Percentiles rank a stretch among this genome's conserved stretches.
Evolutionary conservation across 2,888 invertebrate genomes (phyloP).

Genomic region (Crocallis elinguaria): DNA sequence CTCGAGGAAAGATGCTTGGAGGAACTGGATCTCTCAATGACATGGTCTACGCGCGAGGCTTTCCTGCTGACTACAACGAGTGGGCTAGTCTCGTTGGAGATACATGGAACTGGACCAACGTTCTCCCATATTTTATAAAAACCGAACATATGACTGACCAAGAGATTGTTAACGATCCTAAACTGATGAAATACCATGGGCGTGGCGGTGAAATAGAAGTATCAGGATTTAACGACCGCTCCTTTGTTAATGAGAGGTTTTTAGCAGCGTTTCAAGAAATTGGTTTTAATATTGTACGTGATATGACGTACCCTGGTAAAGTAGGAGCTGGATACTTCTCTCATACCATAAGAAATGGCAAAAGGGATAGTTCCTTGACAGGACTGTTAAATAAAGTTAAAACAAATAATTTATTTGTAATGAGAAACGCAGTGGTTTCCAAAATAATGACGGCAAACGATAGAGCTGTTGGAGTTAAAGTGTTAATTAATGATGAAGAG

Average conservation of each 20-base stretch:
- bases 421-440: conserved; percentile 58
- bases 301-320: conserved; percentile 66
- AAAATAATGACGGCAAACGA: conserved; percentile 58
- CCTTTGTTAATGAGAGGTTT: conserved; percentile 47
- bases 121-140: conserved; percentile 67
- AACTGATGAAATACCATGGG: conserved; percentile 61
- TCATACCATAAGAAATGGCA: conserved; percentile 64
- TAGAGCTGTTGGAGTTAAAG: conserved; percentile 57
- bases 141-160: conserved; percentile 68
- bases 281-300: conserved; percentile 60
- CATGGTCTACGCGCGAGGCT: conserved; percentile 73
- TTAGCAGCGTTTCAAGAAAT: conserved; percentile 63
- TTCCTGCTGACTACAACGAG: conserved; percentile 67
- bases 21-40: conserved; percentile 71
- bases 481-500: conserved; percentile 41
- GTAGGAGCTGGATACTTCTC: conserved; percentile 70
- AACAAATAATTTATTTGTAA: conserved; percentile 53
- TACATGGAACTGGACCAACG: conserved; percentile 64
- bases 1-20: conserved; percentile 70
- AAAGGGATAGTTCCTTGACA: conserved; percentile 61
- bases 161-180: conserved; percentile 54
- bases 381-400: conserved; percentile 57
- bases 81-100: conserved; percentile 60
- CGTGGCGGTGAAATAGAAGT: conserved; percentile 67
- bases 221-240: conserved; percentile 47